Conservation (phyloP, 1,140 invertebrate species). For the Sarcophaga peregrina region DNA sequence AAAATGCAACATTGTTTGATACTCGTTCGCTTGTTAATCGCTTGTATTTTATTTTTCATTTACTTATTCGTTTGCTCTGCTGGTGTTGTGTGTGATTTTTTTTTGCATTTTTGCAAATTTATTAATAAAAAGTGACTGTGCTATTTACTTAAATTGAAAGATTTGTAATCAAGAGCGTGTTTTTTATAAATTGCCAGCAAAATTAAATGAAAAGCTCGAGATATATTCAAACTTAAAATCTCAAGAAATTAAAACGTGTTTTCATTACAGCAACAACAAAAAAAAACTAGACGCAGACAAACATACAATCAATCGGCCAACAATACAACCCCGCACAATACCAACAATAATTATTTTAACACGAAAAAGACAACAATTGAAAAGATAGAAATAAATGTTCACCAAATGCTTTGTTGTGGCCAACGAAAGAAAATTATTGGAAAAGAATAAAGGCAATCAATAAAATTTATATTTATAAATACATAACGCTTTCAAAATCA, state of each 20-base stretch:
- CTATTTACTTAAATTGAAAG: neutral
- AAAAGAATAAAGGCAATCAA: constrained; percentile 20
- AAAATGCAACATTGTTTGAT: neutral
- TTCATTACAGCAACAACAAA: neutral
- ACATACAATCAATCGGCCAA: neutral
- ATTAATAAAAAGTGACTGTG: constrained; percentile 10
- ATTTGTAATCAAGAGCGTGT: neutral
- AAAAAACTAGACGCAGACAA: neutral
- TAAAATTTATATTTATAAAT: constrained; percentile 1
- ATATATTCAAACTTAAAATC: neutral
- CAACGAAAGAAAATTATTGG: neutral
- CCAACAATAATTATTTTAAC: neutral
- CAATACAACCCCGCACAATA: neutral
- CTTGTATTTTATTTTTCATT: neutral
- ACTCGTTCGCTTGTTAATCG: neutral
- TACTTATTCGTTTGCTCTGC: neutral
- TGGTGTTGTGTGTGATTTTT: neutral
- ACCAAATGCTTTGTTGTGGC: neutral
- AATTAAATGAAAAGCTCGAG: neutral
- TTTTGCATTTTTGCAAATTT: constrained; percentile 1
- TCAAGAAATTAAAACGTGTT: neutral
- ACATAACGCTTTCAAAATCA: neutral
- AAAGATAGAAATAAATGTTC: neutral
- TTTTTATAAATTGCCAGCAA: neutral
- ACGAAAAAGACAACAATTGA: neutral